Evolutionary conservation across 92 coral and sea anemone genomes (phyloP).

Genomic region (Phymanthus crucifer): DNA sequence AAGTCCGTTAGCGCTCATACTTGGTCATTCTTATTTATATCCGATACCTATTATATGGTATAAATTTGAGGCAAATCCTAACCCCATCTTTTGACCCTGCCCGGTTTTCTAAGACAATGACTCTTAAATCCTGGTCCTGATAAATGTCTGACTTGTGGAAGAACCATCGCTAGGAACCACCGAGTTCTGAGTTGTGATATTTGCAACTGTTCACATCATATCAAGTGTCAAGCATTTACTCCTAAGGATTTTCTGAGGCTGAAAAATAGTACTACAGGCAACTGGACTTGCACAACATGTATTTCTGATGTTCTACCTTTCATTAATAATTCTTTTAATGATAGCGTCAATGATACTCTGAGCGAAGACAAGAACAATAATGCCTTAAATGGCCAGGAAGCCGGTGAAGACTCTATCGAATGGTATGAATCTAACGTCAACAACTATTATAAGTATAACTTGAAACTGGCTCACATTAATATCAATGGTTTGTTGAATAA

Average conservation of each 20-base stretch:
- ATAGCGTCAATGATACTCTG: not conserved
- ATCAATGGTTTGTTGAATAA: conserved; percentile 45
- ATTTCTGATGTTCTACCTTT: not conserved
- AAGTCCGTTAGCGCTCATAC: too few species aligned
- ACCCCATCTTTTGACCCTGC: too few species aligned
- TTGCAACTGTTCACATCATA: not conserved
- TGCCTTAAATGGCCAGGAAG: not conserved
- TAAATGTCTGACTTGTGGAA: not conserved
- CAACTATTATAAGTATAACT: conserved; percentile 48
- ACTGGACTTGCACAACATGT: not conserved
- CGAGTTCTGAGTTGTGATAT: conserved; percentile 11
- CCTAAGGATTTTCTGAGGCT: not conserved
- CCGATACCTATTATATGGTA: too few species aligned
- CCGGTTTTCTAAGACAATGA: too few species aligned
- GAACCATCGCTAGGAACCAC: not conserved
- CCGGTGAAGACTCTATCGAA: conserved; percentile 1
- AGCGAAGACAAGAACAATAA: not conserved
- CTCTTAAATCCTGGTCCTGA: not conserved
- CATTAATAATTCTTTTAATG: not conserved
- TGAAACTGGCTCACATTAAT: conserved; percentile 47
- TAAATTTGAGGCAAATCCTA: too few species aligned
- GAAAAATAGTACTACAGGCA: not conserved
- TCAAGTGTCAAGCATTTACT: not conserved
- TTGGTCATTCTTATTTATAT: too few species aligned
- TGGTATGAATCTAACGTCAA: conserved; percentile 37